Base-by-base conservation (phyloP, 2,113 vertebrate species). In the Neolamprologus kungweensis region DNA sequence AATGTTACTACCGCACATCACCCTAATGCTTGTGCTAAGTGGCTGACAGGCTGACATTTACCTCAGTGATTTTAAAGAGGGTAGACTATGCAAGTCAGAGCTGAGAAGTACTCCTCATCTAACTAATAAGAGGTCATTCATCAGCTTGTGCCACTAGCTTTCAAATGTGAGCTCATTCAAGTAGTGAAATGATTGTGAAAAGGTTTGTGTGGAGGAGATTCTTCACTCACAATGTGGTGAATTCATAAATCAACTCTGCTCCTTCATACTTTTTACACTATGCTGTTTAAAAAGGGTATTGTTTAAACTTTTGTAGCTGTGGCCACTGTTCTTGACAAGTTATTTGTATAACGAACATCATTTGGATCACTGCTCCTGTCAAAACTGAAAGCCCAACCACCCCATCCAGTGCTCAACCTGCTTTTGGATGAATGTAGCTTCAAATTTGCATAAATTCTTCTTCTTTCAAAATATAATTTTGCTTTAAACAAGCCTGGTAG, bases 351-450 rank as follows among this genome's bases (percentile, higher is more conserved):
- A 47, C 0, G 5, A 47, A 47, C 40, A 75, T 47, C 5, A 17
- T 17, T 26, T 47, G 40, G 40, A 23, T 73, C 37, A 45, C n/a
- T 23, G 37, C 7, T 63, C 9, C 23, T 9, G 6, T 73, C 21
- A 73, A 73, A 73, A 7, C 21, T 28, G 9, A 75, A 28, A 17
- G 23, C 40, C 23, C 40, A 17, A 28, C 40, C 40, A 73, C 4
- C 21, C 13, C 21, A 28, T 0, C 14, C 23, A 45, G 8, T 47
- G 9, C 40, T 45, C 5, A 47, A 4, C 9, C 40, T 28, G 68
- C 40, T 73, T 73, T 45, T 71, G n/a, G 21, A 73, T 73, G 3
- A 45, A 26, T 45, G n/a, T 23, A 45, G n/a, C 65, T 45, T 71
- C 19, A 26, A 0, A 45, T 26, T 17, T 10, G 21, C 40, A 10